Conservation (phyloP, 2,797 vertebrate species). For the Lateolabrax maculatus region DNA sequence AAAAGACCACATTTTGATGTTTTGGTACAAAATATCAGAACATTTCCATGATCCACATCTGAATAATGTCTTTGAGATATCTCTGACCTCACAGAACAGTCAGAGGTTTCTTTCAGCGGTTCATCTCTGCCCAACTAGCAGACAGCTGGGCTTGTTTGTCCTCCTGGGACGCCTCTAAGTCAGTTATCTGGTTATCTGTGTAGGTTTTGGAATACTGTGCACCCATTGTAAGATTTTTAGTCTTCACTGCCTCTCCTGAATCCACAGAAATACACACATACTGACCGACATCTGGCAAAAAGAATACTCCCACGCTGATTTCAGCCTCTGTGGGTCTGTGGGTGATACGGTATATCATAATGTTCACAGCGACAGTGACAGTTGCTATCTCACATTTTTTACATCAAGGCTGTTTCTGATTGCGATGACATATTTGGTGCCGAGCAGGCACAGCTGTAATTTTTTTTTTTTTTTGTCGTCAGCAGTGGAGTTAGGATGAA, state of each 20-base stretch:
- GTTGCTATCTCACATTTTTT: conserved; percentile 18
- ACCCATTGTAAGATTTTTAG: conserved; percentile 17
- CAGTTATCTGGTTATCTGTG: conserved; percentile 40
- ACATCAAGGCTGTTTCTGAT: conserved; percentile 24
- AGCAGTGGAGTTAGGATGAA: background rate
- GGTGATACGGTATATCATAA: conserved; percentile 19
- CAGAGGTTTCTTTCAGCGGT: conserved; percentile 11
- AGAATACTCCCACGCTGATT: conserved; percentile 56
- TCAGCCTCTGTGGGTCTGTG: conserved; percentile 26
- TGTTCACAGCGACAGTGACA: conserved; percentile 7
- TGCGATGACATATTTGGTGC: conserved; percentile 11
- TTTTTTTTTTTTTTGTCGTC: background rate
- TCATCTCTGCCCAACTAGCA: conserved; percentile 29
- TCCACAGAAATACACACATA: conserved; percentile 30
- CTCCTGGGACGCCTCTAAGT: conserved; percentile 29
- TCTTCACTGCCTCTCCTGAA: conserved; percentile 22
- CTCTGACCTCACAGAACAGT: conserved; percentile 13
- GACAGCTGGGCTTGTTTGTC: conserved; percentile 41
- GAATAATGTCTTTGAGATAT: background rate
- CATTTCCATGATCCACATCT: conserved; percentile 8
- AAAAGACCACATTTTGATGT: background rate
- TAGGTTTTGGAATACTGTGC: conserved; percentile 37
- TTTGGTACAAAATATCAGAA: conserved; percentile 8
- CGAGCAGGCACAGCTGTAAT: background rate
- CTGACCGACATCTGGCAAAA: conserved; percentile 58